These are phyloP conservation scores for Entomyzon cyanotis DNA, from an alignment of 2,113 vertebrate genomes.

Conservation along the genomic window DNA sequence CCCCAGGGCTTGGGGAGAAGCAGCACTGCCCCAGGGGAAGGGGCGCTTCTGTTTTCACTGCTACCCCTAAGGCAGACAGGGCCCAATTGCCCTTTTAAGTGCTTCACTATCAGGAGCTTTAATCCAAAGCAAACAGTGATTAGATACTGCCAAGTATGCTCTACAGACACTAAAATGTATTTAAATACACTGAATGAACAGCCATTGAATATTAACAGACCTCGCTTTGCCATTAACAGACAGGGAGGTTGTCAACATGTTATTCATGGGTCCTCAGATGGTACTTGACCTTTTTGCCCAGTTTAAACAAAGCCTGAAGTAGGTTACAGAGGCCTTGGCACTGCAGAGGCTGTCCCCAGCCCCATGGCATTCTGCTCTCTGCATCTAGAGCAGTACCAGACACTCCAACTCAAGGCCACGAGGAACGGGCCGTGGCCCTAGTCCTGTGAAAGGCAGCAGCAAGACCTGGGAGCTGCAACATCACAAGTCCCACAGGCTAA, in stretches of 20 bases:
- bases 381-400: accelerated
- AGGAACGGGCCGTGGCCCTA: accelerated
- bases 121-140: slow-evolving; percentile 69
- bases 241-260: slow-evolving; percentile 53
- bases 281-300: slow-evolving; percentile 46
- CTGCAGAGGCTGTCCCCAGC: not conserved
- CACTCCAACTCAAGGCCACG: accelerated
- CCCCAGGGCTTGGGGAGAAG: not conserved
- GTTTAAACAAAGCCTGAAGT: slow-evolving; percentile 29
- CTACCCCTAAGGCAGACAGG: not conserved
- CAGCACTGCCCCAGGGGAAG: not conserved
- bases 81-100: slow-evolving; percentile 16
- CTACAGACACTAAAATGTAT: slow-evolving; percentile 50
- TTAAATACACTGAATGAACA: slow-evolving; percentile 62
- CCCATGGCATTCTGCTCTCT: accelerated
- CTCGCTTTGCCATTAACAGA: slow-evolving; percentile 61
- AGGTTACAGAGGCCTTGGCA: not conserved
- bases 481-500: not conserved
- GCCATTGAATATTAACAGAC: slow-evolving; percentile 63
- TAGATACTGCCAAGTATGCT: slow-evolving; percentile 33
- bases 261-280: slow-evolving; percentile 30
- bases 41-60: slow-evolving; percentile 3
- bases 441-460: not conserved
- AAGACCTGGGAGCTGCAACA: not conserved
- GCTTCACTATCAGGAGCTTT: slow-evolving; percentile 36